Percentiles rank a stretch among this genome's conserved stretches.
Conservation (phyloP, 1,140 invertebrate genomes). For the Zaprionus tsacasi region DNA sequence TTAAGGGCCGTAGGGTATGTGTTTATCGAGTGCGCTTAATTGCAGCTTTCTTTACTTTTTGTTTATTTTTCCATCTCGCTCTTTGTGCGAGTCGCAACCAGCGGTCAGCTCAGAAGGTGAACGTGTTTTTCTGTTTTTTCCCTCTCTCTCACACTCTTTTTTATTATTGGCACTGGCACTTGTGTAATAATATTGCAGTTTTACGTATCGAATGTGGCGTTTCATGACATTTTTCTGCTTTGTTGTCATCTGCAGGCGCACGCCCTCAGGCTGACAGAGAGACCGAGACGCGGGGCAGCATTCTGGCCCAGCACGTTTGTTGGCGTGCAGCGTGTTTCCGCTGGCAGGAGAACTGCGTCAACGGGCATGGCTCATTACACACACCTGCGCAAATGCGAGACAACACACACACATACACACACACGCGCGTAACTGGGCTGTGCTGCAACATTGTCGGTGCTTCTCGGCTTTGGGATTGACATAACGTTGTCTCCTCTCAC, state of each 20-base stretch:
- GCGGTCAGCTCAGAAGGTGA: conserved; percentile 34
- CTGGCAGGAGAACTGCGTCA: conserved; percentile 21
- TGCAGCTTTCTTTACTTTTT: background rate
- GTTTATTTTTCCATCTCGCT: conserved; percentile 6
- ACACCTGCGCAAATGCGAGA: background rate
- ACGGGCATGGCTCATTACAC: conserved; percentile 1
- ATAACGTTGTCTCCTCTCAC: conserved; percentile 32
- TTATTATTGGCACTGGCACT: conserved; percentile 1
- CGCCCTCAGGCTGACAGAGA: background rate
- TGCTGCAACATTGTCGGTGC: conserved; percentile 10
- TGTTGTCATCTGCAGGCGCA: conserved; percentile 26
- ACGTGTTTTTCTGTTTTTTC: conserved; percentile 19
- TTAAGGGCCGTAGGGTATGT: background rate
- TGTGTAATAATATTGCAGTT: conserved; percentile 18
- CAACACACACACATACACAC: background rate
- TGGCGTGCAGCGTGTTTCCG: background rate
- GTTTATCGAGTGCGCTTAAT: background rate
- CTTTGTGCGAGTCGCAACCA: background rate
- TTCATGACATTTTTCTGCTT: conserved; percentile 6
- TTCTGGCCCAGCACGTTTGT: conserved; percentile 13
- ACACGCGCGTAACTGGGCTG: conserved; percentile 1
- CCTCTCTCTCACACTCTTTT: background rate
- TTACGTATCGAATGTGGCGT: background rate
- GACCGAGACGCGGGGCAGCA: background rate
- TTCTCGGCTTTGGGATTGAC: conserved; percentile 16